A percentile compares a stretch with the other conserved stretches of the same genome.
Conservation (phyloP, 2,113 vertebrate genomes). For the Alligator mississippiensis region DNA sequence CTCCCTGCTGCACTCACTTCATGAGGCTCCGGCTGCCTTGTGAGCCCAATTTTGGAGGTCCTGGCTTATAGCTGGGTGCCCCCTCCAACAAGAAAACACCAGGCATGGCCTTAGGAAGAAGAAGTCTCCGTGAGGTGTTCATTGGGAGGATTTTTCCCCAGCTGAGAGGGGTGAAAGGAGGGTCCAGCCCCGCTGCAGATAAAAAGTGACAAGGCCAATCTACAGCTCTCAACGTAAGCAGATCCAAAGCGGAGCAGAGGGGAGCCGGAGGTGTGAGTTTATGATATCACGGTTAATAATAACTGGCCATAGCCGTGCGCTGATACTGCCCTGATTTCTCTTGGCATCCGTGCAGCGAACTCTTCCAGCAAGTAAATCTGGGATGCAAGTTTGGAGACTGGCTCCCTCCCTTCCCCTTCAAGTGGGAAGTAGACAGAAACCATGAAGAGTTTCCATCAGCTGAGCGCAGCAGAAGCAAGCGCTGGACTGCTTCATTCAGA, state of each 20-base stretch:
- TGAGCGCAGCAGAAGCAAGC: not conserved
- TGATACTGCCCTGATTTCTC: not conserved
- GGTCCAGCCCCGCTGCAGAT: not conserved
- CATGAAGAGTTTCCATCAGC: not conserved
- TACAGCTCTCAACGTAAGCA: not conserved
- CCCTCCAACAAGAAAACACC: not conserved
- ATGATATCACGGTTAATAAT: not conserved
- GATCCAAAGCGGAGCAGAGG: not conserved
- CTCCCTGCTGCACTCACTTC: not conserved
- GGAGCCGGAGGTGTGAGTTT: not conserved
- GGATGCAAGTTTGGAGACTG: not conserved
- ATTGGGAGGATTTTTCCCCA: not conserved
- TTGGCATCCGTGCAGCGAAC: not conserved
- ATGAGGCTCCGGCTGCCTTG: not conserved
- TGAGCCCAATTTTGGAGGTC: not conserved
- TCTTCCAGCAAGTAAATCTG: not conserved
- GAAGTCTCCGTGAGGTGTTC: not conserved
- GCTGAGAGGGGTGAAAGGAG: not conserved
- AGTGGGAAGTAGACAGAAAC: slow-evolving; percentile 27
- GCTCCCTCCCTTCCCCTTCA: not conserved
- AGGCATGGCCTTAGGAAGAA: not conserved
- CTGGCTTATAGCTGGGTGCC: not conserved
- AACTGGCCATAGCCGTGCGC: accelerated
- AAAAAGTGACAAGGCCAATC: not conserved
- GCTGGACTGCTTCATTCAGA: not conserved